phyloP scores from a whole-genome alignment of 1,140 invertebrate species.

The Sarcophaga peregrina region DNA sequence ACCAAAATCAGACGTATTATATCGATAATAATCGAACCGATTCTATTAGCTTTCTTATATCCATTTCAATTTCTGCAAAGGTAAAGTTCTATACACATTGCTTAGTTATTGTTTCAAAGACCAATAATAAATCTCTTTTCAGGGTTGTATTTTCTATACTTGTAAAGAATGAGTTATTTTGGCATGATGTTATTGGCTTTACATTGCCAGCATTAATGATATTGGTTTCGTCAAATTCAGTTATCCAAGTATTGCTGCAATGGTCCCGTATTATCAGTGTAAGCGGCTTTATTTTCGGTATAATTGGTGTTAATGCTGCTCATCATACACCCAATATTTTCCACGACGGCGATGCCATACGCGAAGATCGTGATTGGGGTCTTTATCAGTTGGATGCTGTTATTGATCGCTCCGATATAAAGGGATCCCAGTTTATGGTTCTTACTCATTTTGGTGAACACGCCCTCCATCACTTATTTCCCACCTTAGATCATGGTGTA shows the following conservation, averaged over 20 bases:
- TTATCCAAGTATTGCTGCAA: slow-evolving; percentile 60
- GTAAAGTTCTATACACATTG: slow-evolving; percentile 55
- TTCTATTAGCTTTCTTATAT: slow-evolving; percentile 68
- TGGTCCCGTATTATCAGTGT: slow-evolving; percentile 73
- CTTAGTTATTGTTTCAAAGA: background rate
- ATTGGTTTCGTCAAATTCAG: slow-evolving; percentile 55
- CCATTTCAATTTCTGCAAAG: slow-evolving; percentile 66
- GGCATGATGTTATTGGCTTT: slow-evolving; percentile 68
- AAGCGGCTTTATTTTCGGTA: slow-evolving; percentile 73
- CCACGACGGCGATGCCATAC: slow-evolving; percentile 80
- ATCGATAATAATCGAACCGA: slow-evolving; percentile 67
- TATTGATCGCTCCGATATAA: slow-evolving; percentile 77
- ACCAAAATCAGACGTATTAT: slow-evolving; percentile 61
- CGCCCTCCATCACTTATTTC: slow-evolving; percentile 82
- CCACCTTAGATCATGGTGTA: slow-evolving; percentile 81
- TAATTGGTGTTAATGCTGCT: slow-evolving; percentile 79
- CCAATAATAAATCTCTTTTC: background rate
- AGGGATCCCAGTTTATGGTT: slow-evolving; percentile 73
- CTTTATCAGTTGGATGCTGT: slow-evolving; percentile 81
- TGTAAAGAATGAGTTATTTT: slow-evolving; percentile 53
- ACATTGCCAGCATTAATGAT: slow-evolving; percentile 69
- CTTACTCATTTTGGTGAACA: slow-evolving; percentile 82
- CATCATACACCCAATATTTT: slow-evolving; percentile 86
- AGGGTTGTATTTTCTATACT: slow-evolving; percentile 50
- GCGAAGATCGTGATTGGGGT: slow-evolving; percentile 78